A percentile compares a stretch with the other conserved stretches of the same genome.
Conservation (phyloP, 2,888 invertebrate species). For the Pristionchus mayeri region DNA sequence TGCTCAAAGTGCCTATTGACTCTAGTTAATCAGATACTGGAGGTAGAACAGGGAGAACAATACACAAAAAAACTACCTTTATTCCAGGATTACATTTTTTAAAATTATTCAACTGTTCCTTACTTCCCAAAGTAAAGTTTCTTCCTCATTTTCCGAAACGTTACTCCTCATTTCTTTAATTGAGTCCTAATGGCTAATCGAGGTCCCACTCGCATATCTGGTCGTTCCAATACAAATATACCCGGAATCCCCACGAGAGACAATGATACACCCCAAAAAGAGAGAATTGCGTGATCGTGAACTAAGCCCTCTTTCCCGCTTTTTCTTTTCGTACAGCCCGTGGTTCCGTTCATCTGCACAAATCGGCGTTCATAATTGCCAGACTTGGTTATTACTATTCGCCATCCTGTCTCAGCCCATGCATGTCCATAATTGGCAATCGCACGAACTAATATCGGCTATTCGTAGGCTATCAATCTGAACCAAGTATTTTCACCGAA, state of each 20-base stretch:
- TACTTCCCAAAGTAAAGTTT: not conserved
- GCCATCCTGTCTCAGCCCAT: conserved; percentile 19
- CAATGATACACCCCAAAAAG: not conserved
- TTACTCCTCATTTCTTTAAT: not conserved
- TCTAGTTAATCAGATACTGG: too few relatives aligned
- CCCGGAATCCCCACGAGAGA: not conserved
- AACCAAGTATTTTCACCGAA: not conserved
- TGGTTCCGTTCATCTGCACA: not conserved
- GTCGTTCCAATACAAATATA: not conserved
- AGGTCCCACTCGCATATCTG: not conserved
- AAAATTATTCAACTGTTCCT: not conserved
- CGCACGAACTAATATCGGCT: not conserved
- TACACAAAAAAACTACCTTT: too few relatives aligned
- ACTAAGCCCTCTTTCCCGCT: not conserved
- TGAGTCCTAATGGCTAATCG: not conserved
- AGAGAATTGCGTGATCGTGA: not conserved
- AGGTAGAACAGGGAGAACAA: too few relatives aligned
- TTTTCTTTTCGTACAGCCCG: not conserved
- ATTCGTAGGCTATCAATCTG: not conserved
- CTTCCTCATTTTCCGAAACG: not conserved
- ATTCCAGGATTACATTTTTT: too few relatives aligned
- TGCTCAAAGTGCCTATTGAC: too few relatives aligned
- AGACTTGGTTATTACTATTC: conserved; percentile 7
- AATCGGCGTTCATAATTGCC: not conserved
- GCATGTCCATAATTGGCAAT: conserved; percentile 27